phyloP scores from a whole-genome alignment of 2,797 vertebrate genomes.

The Cuniculus paca region DNA sequence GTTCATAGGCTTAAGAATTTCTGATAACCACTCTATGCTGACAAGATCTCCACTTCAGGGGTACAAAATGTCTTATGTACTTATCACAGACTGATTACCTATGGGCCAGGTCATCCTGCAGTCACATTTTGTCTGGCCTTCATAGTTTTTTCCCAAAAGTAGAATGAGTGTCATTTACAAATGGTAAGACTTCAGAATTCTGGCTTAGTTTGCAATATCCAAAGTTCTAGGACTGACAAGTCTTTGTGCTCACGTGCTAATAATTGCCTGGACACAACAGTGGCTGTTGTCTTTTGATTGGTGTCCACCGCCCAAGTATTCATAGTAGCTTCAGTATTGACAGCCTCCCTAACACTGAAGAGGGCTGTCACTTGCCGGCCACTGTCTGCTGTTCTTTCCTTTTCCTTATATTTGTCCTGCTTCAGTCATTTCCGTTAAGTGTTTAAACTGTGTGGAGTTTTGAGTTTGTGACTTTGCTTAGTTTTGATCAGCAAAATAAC shows the following conservation, averaged over 20 bases:
- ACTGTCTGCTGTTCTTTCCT: neutral
- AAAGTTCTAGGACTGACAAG: neutral
- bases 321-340: neutral
- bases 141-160: neutral
- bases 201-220: conserved; percentile 5
- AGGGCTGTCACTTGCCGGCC: neutral
- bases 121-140: neutral
- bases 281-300: neutral
- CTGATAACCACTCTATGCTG: neutral
- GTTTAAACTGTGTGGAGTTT: neutral
- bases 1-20: conserved; percentile 27
- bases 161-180: neutral
- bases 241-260: neutral
- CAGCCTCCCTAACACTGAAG: neutral
- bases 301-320: neutral
- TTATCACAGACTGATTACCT: neutral
- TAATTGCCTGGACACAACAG: neutral
- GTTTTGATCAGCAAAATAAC: neutral
- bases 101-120: neutral
- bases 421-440: neutral
- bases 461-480: neutral
- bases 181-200: neutral
- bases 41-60: neutral
- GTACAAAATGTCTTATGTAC: neutral
- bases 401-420: neutral